Percentiles rank a stretch among this genome's conserved stretches.
Evolutionary conservation across 2,888 invertebrate species (phyloP).

Genomic region (Heteropelma amictum): DNA sequence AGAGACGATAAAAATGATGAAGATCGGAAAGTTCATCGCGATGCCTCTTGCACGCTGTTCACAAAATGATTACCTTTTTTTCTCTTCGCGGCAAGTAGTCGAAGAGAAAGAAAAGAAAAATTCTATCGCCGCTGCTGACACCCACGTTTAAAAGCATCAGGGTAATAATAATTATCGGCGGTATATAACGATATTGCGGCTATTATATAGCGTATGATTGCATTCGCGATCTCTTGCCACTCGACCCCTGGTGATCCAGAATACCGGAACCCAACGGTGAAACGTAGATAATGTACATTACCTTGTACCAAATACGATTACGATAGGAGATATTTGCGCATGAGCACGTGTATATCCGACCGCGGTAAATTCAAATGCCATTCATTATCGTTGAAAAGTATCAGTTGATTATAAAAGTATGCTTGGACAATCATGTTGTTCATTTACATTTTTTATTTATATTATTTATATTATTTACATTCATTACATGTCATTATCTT

Average conservation of each 20-base stretch:
- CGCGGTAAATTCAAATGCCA: background rate
- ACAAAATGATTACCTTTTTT: constrained; percentile 34
- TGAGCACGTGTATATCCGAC: background rate
- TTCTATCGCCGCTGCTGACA: constrained; percentile 27
- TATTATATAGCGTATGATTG: constrained; percentile 10
- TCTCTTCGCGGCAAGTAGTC: constrained; percentile 10
- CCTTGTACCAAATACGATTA: constrained; percentile 35
- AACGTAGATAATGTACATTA: constrained; percentile 41
- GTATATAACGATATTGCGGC: constrained; percentile 23
- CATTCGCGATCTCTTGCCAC: constrained; percentile 45
- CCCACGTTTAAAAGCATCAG: constrained; percentile 40
- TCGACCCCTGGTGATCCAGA: constrained; percentile 34
- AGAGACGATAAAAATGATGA: constrained; percentile 17
- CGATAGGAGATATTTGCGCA: background rate
- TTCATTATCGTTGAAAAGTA: constrained; percentile 14
- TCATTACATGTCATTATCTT: too few species aligned
- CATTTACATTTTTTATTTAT: too few species aligned
- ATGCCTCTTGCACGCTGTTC: background rate
- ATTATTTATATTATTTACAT: too few species aligned
- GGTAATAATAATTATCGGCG: constrained; percentile 41
- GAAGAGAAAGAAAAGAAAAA: constrained; percentile 12
- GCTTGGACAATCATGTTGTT: too few species aligned
- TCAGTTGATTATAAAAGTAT: too few species aligned
- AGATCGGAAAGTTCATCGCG: constrained; percentile 43
- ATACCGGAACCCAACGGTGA: constrained; percentile 44